phyloP scores from a whole-genome alignment of 1,140 invertebrate species.

The Platyura marginata region DNA sequence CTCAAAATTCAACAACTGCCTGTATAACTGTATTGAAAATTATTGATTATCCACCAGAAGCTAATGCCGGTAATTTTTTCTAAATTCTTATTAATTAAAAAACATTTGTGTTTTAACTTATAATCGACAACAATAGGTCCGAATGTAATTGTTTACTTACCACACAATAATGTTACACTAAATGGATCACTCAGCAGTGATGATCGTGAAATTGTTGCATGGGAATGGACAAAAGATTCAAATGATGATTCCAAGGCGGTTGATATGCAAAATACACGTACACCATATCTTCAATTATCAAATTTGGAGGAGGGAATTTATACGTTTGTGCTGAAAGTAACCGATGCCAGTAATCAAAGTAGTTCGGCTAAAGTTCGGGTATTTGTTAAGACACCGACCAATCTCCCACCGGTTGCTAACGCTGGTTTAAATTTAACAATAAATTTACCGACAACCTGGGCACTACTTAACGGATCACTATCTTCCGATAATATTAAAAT shows the following conservation, averaged over 20 bases:
- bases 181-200: slow-evolving; percentile 83
- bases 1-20: slow-evolving; percentile 66
- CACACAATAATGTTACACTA: slow-evolving; percentile 70
- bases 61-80: slow-evolving; percentile 49
- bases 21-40: slow-evolving; percentile 82
- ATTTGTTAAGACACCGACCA: slow-evolving; percentile 79
- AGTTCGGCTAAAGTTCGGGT: slow-evolving; percentile 76
- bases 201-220: slow-evolving; percentile 78
- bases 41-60: slow-evolving; percentile 85
- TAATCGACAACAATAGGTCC: too few species aligned
- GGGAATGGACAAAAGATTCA: slow-evolving; percentile 87
- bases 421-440: slow-evolving; percentile 45
- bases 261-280: slow-evolving; percentile 85
- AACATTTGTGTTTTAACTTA: slow-evolving; percentile 7
- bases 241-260: slow-evolving; percentile 74
- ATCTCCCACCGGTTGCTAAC: slow-evolving; percentile 59
- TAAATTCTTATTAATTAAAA: neutral
- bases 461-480: slow-evolving; percentile 55
- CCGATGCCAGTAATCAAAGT: slow-evolving; percentile 70
- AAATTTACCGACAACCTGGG: slow-evolving; percentile 60
- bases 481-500: slow-evolving; percentile 77
- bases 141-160: slow-evolving; percentile 76
- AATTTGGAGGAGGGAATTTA: slow-evolving; percentile 88
- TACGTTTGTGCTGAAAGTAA: slow-evolving; percentile 83
- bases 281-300: slow-evolving; percentile 59